phyloP scores from a whole-genome alignment of 2,797 vertebrate species.

The Ctenosaura bakeri region DNA sequence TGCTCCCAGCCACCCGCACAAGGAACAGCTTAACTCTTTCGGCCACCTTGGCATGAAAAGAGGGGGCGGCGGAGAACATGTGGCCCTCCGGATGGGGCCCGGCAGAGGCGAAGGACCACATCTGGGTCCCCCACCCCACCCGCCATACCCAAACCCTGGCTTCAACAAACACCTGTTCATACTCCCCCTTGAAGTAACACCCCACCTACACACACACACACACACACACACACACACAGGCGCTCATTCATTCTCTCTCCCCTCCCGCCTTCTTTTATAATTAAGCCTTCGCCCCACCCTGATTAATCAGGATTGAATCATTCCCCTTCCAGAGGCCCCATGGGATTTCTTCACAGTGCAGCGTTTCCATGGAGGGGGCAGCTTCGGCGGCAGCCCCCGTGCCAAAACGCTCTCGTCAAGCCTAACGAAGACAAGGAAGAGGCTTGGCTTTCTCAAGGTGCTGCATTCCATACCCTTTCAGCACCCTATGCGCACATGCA shows the following conservation, averaged over 20 bases:
- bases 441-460: too few species aligned
- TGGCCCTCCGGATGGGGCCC: neutral
- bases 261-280: neutral
- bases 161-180: neutral
- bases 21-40: too few species aligned
- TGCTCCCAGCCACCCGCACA: neutral
- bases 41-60: neutral
- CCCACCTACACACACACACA: neutral
- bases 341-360: neutral
- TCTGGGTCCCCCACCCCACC: neutral
- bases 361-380: conserved; percentile 1
- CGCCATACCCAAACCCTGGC: too few species aligned
- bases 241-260: neutral
- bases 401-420: too few species aligned
- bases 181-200: too few species aligned
- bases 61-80: neutral
- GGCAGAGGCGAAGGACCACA: neutral
- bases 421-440: too few species aligned
- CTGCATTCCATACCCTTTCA: neutral
- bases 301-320: conserved; percentile 42
- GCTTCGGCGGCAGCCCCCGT: too few species aligned
- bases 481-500: neutral
- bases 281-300: conserved; percentile 12
- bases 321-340: neutral
- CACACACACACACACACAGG: neutral